Base-by-base conservation (phyloP, 2,888 invertebrate species). In the Phaedon cochleariae region DNA sequence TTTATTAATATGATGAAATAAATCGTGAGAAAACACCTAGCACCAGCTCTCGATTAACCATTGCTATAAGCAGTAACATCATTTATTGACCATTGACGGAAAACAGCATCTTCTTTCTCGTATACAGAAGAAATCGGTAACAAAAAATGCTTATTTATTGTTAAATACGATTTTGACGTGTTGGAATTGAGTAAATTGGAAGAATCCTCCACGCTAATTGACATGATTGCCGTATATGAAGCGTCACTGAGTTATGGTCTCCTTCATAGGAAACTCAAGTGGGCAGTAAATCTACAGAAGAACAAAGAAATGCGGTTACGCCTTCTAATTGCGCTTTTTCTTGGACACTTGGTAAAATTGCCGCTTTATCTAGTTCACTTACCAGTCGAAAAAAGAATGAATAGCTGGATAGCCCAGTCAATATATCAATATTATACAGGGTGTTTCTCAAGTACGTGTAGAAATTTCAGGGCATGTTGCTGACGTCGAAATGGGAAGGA, bases 261-360 rank as follows among this genome's bases (percentile, higher is more conserved):
- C 74, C 74, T 66, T 73, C 67, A 61, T 73, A 72, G 74, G 74
- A 71, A 73, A 74, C 69, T 60, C 34, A 62, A 68, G 62, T 65
- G 62, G 63, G 51, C 66, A 67, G 71, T 76, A 76, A 76, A 76
- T 76, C 75, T 73, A 61, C 62, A 70, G 74, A 75, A 70, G 74
- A 74, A 74, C 73, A 73, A 72, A 74, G 73, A 73, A 76, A 71
- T 71, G 71, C 72, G 67, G 74, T 72, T 75, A 76, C 74, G 76
- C 74, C 76, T 76, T 73, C 75, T 76, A 74, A 75, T 75, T 73
- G 74, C 55, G 34, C 63, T 68, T 75, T 74, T 74, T 74, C 62
- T 31, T 45, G 34, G 12, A 17, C 58, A 22, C 57, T 62, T 57
- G 60, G 18, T 51, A 64, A 65, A 68, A 65, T 66, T 59, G 69